Conservation (phyloP, 92 coral and sea anemone genomes). For the Actinernus sp. region DNA sequence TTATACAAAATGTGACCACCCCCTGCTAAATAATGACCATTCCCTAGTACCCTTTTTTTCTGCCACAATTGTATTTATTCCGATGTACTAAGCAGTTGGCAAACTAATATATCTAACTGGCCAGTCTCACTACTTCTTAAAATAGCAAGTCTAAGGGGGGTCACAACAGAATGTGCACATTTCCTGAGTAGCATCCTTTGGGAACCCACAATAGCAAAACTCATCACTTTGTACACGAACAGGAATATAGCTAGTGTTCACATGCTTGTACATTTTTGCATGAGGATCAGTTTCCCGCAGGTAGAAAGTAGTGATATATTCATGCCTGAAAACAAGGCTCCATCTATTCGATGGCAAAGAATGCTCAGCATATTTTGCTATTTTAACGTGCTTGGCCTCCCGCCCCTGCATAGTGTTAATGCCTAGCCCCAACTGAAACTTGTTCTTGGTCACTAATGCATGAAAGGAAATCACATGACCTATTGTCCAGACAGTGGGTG, state of each 20-base stretch:
- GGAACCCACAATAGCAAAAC: slow-evolving; percentile 60
- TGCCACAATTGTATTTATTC: not conserved
- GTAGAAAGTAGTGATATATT: slow-evolving; percentile 56
- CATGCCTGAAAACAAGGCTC: slow-evolving; percentile 67
- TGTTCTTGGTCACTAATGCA: slow-evolving; percentile 20
- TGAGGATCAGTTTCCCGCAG: slow-evolving; percentile 58
- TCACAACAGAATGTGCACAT: slow-evolving; percentile 35
- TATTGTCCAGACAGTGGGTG: slow-evolving; percentile 68
- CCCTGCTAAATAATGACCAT: too few relatives aligned
- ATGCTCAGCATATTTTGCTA: slow-evolving; percentile 62
- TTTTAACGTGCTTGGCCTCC: slow-evolving; percentile 67
- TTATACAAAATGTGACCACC: too few relatives aligned
- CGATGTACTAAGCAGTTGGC: not conserved
- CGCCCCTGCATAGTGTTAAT: slow-evolving; percentile 74
- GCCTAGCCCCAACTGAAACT: slow-evolving; percentile 51
- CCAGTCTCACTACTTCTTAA: slow-evolving; percentile 31
- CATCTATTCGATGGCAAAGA: slow-evolving; percentile 56
- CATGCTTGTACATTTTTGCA: slow-evolving; percentile 10
- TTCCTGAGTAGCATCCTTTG: slow-evolving; percentile 33
- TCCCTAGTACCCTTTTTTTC: not conserved
- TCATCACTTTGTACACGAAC: slow-evolving; percentile 10
- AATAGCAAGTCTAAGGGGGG: slow-evolving; percentile 23
- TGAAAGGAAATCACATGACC: slow-evolving; percentile 66
- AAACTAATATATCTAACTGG: slow-evolving; percentile 18
- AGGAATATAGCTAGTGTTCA: slow-evolving; percentile 50